phyloP scores from a whole-genome alignment of 2,888 invertebrate species.

The Dasypogon diadema region DNA sequence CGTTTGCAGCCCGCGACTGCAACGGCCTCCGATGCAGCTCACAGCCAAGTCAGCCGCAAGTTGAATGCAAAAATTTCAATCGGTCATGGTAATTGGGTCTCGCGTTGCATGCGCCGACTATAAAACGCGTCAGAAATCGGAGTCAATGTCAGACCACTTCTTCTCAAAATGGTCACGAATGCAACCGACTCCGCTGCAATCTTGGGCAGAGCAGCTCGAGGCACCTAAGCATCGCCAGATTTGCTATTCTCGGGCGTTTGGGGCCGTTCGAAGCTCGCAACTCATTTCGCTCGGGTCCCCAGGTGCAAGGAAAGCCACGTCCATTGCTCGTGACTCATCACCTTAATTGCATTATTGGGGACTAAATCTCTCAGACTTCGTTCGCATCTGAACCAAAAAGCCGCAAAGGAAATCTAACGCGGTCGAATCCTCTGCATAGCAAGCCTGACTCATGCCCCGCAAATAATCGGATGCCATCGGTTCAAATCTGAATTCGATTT shows the following conservation, averaged over 20 bases:
- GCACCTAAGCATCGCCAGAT: too few species aligned
- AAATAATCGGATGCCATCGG: too few species aligned
- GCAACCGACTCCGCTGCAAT: constrained; percentile 34
- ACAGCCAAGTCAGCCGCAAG: constrained; percentile 52
- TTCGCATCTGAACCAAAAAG: too few species aligned
- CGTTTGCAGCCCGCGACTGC: constrained; percentile 18
- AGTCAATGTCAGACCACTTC: constrained; percentile 56
- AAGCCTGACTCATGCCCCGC: too few species aligned
- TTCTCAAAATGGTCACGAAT: constrained; percentile 56
- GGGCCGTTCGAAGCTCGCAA: too few species aligned
- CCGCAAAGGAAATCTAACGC: too few species aligned
- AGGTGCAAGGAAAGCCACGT: not conserved
- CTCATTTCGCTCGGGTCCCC: too few species aligned
- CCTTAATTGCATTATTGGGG: too few species aligned
- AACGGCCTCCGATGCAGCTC: constrained; percentile 54
- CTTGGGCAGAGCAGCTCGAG: too few species aligned
- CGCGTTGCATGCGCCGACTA: constrained; percentile 49
- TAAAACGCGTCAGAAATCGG: constrained; percentile 54
- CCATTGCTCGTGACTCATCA: not conserved
- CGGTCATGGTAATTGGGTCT: constrained; percentile 57
- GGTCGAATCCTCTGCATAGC: too few species aligned
- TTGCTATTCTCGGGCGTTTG: not conserved
- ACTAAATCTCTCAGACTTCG: too few species aligned
- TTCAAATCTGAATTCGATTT: too few species aligned
- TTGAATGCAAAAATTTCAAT: constrained; percentile 56